These are phyloP conservation scores for Pygmarrhopalites habei DNA, from an alignment of 1,140 invertebrate species.

Conservation along the genomic window DNA sequence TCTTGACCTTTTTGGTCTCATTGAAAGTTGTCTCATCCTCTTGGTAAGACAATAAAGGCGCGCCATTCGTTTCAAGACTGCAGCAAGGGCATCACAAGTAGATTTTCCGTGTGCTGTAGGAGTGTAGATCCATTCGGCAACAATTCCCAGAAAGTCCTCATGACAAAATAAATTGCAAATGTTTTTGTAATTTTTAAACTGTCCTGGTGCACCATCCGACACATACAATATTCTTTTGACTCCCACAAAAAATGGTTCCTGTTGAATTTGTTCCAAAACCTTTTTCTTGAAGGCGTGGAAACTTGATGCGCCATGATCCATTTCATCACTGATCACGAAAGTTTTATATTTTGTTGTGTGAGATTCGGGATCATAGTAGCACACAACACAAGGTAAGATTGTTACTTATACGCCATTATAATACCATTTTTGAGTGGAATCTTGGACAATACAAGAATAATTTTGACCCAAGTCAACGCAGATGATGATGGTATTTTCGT, in stretches of 20 bases:
- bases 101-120: constrained; percentile 43
- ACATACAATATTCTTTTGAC: constrained; percentile 41
- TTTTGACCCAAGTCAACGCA: not conserved
- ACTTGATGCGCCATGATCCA: not conserved
- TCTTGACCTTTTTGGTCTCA: too few relatives aligned
- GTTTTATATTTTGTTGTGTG: not conserved
- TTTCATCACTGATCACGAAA: constrained; percentile 13
- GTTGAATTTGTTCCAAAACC: not conserved
- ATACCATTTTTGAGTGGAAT: not conserved
- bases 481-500: not conserved
- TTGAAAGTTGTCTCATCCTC: too few relatives aligned
- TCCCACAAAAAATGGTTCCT: constrained; percentile 26
- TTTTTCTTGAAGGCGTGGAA: constrained; percentile 3
- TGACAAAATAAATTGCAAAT: constrained; percentile 41
- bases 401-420: not conserved
- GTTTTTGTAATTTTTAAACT: constrained; percentile 44
- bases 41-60: constrained; percentile 7
- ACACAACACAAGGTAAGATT: not conserved
- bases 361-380: not conserved
- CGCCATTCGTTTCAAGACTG: constrained; percentile 37
- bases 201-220: constrained; percentile 40
- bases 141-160: constrained; percentile 40
- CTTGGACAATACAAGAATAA: not conserved
- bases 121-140: constrained; percentile 42
- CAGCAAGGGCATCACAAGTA: constrained; percentile 44